Percentiles rank a stretch among this genome's conserved stretches.
phyloP scores from a whole-genome alignment of 1,140 invertebrate genomes.

The Papilio dardanus region DNA sequence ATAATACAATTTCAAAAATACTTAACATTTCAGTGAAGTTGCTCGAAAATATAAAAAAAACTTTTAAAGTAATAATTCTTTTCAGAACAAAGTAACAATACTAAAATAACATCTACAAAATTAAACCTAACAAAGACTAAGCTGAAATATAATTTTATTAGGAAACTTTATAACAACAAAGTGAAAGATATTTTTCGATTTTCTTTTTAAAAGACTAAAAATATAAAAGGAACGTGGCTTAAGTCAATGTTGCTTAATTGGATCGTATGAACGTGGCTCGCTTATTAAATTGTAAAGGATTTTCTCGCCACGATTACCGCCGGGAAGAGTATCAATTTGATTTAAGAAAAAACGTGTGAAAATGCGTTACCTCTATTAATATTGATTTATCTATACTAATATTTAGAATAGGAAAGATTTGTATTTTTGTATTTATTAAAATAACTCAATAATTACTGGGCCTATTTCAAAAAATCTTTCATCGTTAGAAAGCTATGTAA shows the following conservation, averaged over 20 bases:
- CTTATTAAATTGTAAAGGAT: conserved; percentile 37
- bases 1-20: too few species aligned
- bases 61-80: neutral
- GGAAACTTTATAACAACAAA: conserved; percentile 10
- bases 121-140: conserved; percentile 9
- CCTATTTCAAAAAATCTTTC: too few species aligned
- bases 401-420: too few species aligned
- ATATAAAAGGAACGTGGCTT: conserved; percentile 34
- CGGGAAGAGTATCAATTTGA: conserved; percentile 30
- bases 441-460: too few species aligned
- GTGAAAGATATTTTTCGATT: conserved; percentile 25
- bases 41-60: neutral
- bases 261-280: conserved; percentile 31
- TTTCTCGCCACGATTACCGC: neutral
- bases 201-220: conserved; percentile 18
- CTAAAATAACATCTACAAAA: neutral
- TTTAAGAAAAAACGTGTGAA: conserved; percentile 19
- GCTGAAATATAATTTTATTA: conserved; percentile 3
- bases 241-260: conserved; percentile 36
- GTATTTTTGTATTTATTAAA: too few species aligned
- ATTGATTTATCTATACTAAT: neutral
- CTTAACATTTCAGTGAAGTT: too few species aligned
- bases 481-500: too few species aligned
- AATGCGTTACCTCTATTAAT: neutral
- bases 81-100: neutral